phyloP scores from a whole-genome alignment of 2,113 vertebrate species.

The Barnardius zonarius region DNA sequence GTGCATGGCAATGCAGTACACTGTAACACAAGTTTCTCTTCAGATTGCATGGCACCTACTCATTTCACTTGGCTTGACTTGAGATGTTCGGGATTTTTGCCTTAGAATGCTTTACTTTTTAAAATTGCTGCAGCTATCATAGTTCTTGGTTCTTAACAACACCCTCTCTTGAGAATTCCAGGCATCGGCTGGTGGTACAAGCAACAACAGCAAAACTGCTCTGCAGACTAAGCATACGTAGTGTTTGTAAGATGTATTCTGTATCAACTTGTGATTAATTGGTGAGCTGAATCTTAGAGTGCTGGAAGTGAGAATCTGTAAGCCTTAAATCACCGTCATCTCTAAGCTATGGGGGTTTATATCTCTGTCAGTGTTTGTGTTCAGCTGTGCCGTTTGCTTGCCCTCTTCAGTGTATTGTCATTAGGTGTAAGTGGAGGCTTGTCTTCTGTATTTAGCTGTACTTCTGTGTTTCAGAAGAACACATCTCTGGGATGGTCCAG shows the following conservation, averaged over 20 bases:
- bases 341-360: background rate
- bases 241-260: background rate
- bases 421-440: background rate
- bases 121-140: background rate
- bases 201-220: background rate
- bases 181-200: background rate
- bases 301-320: background rate
- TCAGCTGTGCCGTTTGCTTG: background rate
- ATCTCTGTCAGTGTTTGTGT: background rate
- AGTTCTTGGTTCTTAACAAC: background rate
- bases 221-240: accelerated
- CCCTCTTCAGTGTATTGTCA: background rate
- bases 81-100: background rate
- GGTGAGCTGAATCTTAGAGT: background rate
- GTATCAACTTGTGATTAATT: background rate
- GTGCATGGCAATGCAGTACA: background rate
- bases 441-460: background rate
- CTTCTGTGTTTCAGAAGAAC: background rate
- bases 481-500: background rate
- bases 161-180: background rate
- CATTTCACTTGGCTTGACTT: background rate
- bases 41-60: background rate
- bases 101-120: background rate
- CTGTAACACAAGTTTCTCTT: background rate
- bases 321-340: background rate